Percentiles rank a stretch among this genome's conserved stretches.
phyloP scores from a whole-genome alignment of 2,888 invertebrate genomes.

The Molorchus minor region DNA sequence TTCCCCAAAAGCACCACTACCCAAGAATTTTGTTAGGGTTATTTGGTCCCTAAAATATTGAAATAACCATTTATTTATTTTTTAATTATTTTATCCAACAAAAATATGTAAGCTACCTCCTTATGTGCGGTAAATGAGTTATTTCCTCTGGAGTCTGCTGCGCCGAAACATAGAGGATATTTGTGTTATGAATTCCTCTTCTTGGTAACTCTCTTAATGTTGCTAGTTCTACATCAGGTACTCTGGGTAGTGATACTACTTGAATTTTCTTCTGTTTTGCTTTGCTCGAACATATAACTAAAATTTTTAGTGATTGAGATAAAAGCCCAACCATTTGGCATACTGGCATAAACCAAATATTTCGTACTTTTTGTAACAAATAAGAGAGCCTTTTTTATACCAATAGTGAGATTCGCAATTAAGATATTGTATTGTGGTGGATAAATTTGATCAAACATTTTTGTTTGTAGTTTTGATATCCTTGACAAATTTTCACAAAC shows the following conservation, averaged over 20 bases:
- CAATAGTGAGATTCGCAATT: too few relatives aligned
- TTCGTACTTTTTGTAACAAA: too few relatives aligned
- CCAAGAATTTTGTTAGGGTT: slow-evolving; percentile 86
- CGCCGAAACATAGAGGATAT: slow-evolving; percentile 79
- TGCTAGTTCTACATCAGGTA: slow-evolving; percentile 85
- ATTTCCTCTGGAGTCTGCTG: slow-evolving; percentile 66
- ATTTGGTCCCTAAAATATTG: slow-evolving; percentile 73
- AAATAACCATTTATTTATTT: background rate
- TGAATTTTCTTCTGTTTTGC: slow-evolving; percentile 75
- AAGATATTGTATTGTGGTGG: too few relatives aligned
- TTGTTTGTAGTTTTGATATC: too few relatives aligned
- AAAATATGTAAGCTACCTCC: slow-evolving; percentile 61
- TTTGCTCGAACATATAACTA: slow-evolving; percentile 46
- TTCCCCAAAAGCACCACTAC: slow-evolving; percentile 97
- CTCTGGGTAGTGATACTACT: slow-evolving; percentile 52
- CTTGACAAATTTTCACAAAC: too few relatives aligned
- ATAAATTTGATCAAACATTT: too few relatives aligned
- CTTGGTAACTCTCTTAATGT: slow-evolving; percentile 84
- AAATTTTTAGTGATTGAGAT: too few relatives aligned
- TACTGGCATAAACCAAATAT: too few relatives aligned
- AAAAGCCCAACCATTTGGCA: too few relatives aligned
- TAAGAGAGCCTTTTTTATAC: too few relatives aligned
- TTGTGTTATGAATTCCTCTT: slow-evolving; percentile 79
- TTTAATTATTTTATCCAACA: background rate
- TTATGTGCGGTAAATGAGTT: slow-evolving; percentile 85